These are phyloP conservation scores for Andrena haemorrhoa DNA, from an alignment of 2,888 invertebrate species.

Conservation along the genomic window DNA sequence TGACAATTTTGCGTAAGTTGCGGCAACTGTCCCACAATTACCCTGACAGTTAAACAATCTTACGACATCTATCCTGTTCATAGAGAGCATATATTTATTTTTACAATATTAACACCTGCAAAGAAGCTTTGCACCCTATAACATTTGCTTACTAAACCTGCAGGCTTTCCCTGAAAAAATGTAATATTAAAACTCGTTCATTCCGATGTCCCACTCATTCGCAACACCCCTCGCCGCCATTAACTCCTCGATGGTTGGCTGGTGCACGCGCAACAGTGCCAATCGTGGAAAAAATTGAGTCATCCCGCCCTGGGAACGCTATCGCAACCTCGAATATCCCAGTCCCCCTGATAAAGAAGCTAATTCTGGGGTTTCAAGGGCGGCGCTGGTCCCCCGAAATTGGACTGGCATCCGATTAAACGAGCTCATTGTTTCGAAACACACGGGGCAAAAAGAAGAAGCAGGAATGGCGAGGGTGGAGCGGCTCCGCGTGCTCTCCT, in stretches of 20 bases:
- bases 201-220: too few relatives aligned
- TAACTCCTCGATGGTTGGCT: too few relatives aligned
- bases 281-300: background rate
- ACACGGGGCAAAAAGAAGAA: slow-evolving; percentile 23
- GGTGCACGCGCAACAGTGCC: too few relatives aligned
- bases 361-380: slow-evolving; percentile 43
- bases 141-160: too few relatives aligned
- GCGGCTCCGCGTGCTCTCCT: slow-evolving; percentile 69
- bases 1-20: too few relatives aligned
- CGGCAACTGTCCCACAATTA: too few relatives aligned
- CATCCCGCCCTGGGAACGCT: background rate
- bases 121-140: too few relatives aligned
- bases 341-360: slow-evolving; percentile 3
- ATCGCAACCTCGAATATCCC: background rate
- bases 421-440: slow-evolving; percentile 53
- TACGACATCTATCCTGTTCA: too few relatives aligned
- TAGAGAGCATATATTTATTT: background rate
- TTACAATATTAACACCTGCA: background rate
- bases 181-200: too few relatives aligned
- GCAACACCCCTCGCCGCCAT: too few relatives aligned
- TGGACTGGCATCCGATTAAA: slow-evolving; percentile 61
- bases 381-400: slow-evolving; percentile 47
- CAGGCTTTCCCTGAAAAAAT: too few relatives aligned
- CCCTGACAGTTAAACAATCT: too few relatives aligned
- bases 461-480: slow-evolving; percentile 13